Percentiles rank a stretch among this genome's conserved stretches.
phyloP scores from a whole-genome alignment of 2,797 vertebrate species.

The Hephaestus fuliginosus region DNA sequence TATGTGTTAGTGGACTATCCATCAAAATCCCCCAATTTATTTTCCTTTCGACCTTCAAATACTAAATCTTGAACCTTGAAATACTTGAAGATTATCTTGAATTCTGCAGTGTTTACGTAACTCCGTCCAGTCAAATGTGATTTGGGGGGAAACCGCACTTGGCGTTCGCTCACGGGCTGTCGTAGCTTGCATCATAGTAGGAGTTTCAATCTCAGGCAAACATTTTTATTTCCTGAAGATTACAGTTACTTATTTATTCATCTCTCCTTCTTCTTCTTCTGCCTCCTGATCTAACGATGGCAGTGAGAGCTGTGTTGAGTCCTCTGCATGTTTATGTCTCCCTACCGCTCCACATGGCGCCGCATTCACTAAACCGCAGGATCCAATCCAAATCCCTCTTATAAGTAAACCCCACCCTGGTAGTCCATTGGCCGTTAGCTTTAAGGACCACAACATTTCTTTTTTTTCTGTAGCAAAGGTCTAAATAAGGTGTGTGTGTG shows the following conservation, averaged over 20 bases:
- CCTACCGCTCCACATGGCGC: no score
- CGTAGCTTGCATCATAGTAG: background rate
- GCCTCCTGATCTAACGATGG: background rate
- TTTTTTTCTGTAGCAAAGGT: no score
- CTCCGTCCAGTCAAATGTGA: conserved; percentile 1
- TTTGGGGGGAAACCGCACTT: background rate
- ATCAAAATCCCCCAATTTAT: background rate
- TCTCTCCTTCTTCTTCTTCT: background rate
- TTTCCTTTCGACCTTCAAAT: background rate
- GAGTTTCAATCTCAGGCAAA: no score
- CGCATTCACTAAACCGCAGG: no score
- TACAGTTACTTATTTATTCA: background rate
- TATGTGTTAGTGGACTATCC: background rate
- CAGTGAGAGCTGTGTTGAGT: no score
- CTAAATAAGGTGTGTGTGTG: background rate
- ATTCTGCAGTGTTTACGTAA: background rate
- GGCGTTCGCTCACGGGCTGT: background rate
- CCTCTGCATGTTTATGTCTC: no score
- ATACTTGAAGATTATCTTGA: background rate
- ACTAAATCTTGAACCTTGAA: no score
- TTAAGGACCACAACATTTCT: no score
- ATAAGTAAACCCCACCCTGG: no score
- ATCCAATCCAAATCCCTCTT: no score
- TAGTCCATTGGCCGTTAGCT: no score
- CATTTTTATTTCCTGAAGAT: background rate